Percentiles rank a stretch among this genome's conserved stretches.
These are phyloP conservation scores for Porphyrio hochstetteri DNA, from an alignment of 2,113 vertebrate species.

Conservation along the genomic window DNA sequence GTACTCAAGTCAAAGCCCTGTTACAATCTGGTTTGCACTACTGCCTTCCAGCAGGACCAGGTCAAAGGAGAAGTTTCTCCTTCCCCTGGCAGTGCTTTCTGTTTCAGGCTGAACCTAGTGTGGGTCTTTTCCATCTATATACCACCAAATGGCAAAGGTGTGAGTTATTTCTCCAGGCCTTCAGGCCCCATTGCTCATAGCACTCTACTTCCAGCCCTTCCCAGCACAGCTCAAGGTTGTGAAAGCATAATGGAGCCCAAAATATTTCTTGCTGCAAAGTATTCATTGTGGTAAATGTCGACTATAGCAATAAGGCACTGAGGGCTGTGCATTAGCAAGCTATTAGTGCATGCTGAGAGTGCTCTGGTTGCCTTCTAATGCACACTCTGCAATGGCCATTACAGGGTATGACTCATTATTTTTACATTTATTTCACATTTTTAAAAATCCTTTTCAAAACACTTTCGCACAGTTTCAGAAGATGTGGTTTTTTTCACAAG, in stretches of 20 bases:
- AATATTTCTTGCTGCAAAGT: constrained; percentile 61
- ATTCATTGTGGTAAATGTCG: constrained; percentile 54
- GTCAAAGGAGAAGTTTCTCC: not conserved
- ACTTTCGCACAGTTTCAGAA: constrained; percentile 29
- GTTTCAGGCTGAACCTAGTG: accelerated
- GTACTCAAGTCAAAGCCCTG: not conserved
- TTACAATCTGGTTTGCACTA: not conserved
- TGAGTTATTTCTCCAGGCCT: not conserved
- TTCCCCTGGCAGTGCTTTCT: accelerated
- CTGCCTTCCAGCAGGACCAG: not conserved
- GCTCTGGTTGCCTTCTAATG: constrained; percentile 63
- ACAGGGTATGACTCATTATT: constrained; percentile 56
- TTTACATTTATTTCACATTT: constrained; percentile 67
- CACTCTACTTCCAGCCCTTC: not conserved
- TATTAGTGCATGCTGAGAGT: constrained; percentile 60
- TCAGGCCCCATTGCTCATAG: not conserved
- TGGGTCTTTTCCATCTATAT: not conserved
- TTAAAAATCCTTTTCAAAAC: constrained; percentile 50
- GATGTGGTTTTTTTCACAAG: not conserved
- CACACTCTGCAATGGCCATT: constrained; percentile 48
- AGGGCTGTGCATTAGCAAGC: constrained; percentile 57
- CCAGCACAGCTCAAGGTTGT: constrained; percentile 50
- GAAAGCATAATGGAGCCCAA: constrained; percentile 60
- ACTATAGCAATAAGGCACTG: constrained; percentile 55
- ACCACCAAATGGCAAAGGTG: not conserved